Evolutionary conservation across 2,113 vertebrate genomes (phyloP).

Genomic region (Hyla sarda): DNA sequence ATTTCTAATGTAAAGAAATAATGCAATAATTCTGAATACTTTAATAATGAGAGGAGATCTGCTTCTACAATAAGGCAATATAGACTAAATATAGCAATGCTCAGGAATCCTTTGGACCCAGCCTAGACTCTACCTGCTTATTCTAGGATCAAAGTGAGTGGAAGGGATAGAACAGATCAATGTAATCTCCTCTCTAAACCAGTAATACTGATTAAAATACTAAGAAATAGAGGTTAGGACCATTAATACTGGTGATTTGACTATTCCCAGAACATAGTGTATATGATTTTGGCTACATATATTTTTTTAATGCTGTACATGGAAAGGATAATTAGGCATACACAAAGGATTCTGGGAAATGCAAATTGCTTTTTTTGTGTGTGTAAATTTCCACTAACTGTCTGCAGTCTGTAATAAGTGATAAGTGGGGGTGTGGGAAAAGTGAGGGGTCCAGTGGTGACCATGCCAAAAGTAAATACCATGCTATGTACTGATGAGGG

Average conservation of each 20-base stretch:
- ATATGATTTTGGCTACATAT: neutral
- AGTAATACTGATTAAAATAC: constrained; percentile 1
- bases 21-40: neutral
- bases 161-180: neutral
- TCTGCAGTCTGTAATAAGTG: neutral
- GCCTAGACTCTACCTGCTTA: neutral
- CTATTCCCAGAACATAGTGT: neutral
- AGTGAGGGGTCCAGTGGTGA: no score
- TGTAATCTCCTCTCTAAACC: constrained; percentile 12
- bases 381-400: neutral
- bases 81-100: neutral
- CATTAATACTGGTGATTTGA: neutral
- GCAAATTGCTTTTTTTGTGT: neutral
- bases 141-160: neutral
- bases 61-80: neutral
- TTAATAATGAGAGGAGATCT: neutral
- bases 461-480: no score
- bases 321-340: neutral
- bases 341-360: neutral
- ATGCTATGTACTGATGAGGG: no score
- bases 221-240: neutral
- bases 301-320: neutral
- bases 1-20: neutral
- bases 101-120: neutral
- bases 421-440: no score